Evolutionary conservation across 2,113 vertebrate species (phyloP).

Genomic region (Eptesicus fuscus): DNA sequence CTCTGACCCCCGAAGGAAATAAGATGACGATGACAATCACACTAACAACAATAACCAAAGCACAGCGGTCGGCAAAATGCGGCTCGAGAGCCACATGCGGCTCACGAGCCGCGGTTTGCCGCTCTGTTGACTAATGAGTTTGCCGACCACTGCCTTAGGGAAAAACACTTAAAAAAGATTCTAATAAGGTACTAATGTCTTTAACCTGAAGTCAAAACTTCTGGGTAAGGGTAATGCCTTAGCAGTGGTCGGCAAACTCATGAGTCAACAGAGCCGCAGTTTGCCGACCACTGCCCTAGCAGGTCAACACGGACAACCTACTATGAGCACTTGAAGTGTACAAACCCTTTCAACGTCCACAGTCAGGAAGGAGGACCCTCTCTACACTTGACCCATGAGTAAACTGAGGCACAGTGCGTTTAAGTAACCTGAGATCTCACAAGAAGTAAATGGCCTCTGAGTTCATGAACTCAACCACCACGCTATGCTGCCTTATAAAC

Average conservation of each 20-base stretch:
- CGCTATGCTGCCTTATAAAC: accelerated
- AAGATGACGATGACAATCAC: accelerated
- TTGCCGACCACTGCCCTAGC: accelerated
- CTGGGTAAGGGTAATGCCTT: no score
- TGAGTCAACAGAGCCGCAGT: no score
- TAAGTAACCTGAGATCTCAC: background rate
- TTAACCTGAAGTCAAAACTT: no score
- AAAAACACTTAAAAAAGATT: no score
- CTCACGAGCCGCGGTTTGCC: no score
- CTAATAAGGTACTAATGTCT: no score
- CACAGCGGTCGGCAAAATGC: background rate
- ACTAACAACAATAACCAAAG: accelerated
- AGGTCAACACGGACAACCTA: accelerated
- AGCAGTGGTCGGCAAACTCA: no score
- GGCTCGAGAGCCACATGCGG: no score
- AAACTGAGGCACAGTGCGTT: background rate
- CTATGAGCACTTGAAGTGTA: accelerated
- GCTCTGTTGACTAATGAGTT: no score
- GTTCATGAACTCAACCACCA: background rate
- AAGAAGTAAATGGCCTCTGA: background rate
- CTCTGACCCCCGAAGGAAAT: background rate
- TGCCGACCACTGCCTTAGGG: no score
- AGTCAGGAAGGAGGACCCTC: accelerated
- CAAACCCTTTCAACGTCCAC: background rate
- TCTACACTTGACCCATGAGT: accelerated